Evolutionary conservation across 2,888 invertebrate species (phyloP), one percentile per base, ranked within the genome.

Genomic region (Ichneumoninae sp.): DNA sequence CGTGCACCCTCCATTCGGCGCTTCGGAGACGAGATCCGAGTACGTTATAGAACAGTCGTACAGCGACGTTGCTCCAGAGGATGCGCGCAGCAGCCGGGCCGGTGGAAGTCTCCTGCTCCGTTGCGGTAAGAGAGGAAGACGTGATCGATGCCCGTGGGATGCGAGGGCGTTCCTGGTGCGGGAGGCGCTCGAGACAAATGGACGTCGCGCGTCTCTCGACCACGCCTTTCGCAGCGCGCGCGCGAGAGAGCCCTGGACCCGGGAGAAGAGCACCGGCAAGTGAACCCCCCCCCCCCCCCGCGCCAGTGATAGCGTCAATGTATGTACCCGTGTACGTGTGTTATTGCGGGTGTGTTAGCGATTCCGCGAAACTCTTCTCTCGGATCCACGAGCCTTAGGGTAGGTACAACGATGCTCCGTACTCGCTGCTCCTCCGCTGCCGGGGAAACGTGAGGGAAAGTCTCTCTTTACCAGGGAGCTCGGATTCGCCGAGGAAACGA

Each of bases 141-240:
- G 93, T 93, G 93, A 93, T 93, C 93, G 93, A 93, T 94, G 93
- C 93, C 91, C 91, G 92, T 92, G 93, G 93, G 93, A 93, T 93
- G 93, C 92, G 92, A 91, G 92, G 93, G 93, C 93, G 93, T 93
- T 93, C 89, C 93, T 93, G 93, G 93, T 93, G 93, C 93, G 93
- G 93, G 93, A 93, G 93, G 93, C 91, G 92, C 91, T 89, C 93
- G 93, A 94, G 93, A 94, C 93, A 94, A 94, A 94, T 93, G 93
- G 93, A 93, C 93, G 93, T 94, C 93, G 93, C 93, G 93, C 93
- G 93, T 93, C 93, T 93, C 93, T 89, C 91, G 91, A 91, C 93
- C 93, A 93, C 93, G 93, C 93, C 89, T 87, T 87, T 80, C 44
- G 63, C 40, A 75, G 60, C 80, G 83, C 60, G 82, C 78, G 75